Evolutionary conservation across 2,888 invertebrate genomes (phyloP), one percentile per base, ranked within the genome.

Genomic region (Ormyrus labotus): DNA sequence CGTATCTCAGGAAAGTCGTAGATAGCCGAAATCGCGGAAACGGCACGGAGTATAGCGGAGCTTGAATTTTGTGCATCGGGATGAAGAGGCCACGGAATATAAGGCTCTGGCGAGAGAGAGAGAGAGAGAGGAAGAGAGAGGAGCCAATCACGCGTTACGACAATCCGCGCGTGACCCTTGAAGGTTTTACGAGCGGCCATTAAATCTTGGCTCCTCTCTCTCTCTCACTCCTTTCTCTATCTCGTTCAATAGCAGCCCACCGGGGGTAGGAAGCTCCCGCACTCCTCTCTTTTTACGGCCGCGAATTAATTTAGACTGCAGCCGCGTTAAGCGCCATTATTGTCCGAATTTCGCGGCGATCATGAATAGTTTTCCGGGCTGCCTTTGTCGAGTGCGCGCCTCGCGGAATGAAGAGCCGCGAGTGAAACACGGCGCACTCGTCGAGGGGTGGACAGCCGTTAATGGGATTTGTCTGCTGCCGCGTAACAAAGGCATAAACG

Each of bases 121-220:
- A 34, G 2, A 34, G 3, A 34, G 34, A 34, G 34, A 34, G 34
- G 19, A 80, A 70, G 47, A 64, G 65, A 63, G 53, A 47, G 73
- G 69, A 81, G 81, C 82, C 84, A 85, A 84, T 85, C 82, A 82
- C 83, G 72, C 80, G 83, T 85, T 83, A 82, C 82, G 82, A 82
- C 81, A 80, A 78, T 75, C 77, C 82, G 73, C 74, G 82, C 70
- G 82, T 85, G 84, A 82, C 82, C 81, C 80, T 79, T 82, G 68
- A 82, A 82, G 82, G 81, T 80, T 85, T 86, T 84, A 86, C 84
- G 85, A 86, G 83, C 68, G 68, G 78, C 83, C 82, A 83, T 86
- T 85, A 84, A 85, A 85, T 84, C 84, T 84, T 73, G 63, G 69
- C 34, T 47, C 48, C 71, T 48, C 51, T n/a, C 11, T 11, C 65